These are phyloP conservation scores for Plusia festucae DNA, from an alignment of 2,888 invertebrate genomes.

Conservation along the genomic window DNA sequence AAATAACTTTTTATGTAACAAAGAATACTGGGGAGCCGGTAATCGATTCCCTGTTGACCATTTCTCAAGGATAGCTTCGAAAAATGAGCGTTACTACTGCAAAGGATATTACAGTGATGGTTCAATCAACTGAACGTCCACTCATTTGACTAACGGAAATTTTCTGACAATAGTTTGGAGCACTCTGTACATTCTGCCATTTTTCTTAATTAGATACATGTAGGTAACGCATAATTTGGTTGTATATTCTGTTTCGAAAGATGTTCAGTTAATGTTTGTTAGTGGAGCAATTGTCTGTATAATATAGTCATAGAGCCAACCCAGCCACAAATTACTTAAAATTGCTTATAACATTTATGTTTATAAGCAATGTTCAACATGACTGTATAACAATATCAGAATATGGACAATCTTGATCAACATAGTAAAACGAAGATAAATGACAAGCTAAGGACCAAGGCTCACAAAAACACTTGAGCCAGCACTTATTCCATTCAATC, in stretches of 20 bases:
- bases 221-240: slow-evolving; percentile 27
- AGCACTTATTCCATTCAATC: slow-evolving; percentile 66
- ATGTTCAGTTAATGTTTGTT: too few relatives aligned
- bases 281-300: background rate
- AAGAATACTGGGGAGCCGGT: slow-evolving; percentile 45
- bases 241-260: too few relatives aligned
- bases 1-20: background rate
- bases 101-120: slow-evolving; percentile 72
- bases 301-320: too few relatives aligned
- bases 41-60: slow-evolving; percentile 64
- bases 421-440: slow-evolving; percentile 22
- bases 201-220: slow-evolving; percentile 16
- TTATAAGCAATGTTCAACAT: background rate
- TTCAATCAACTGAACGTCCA: slow-evolving; percentile 58
- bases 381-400: too few relatives aligned
- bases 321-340: too few relatives aligned
- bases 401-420: background rate
- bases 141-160: slow-evolving; percentile 56
- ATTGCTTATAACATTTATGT: background rate
- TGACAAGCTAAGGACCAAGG: slow-evolving; percentile 17
- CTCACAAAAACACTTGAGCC: slow-evolving; percentile 44
- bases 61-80: slow-evolving; percentile 63
- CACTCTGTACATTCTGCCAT: slow-evolving; percentile 43
- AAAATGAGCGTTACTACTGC: slow-evolving; percentile 66
- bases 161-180: slow-evolving; percentile 44